Evolutionary conservation across 1,140 invertebrate species (phyloP), one percentile per base, ranked within the genome.

Genomic region (Caenorhabditis remanei): DNA sequence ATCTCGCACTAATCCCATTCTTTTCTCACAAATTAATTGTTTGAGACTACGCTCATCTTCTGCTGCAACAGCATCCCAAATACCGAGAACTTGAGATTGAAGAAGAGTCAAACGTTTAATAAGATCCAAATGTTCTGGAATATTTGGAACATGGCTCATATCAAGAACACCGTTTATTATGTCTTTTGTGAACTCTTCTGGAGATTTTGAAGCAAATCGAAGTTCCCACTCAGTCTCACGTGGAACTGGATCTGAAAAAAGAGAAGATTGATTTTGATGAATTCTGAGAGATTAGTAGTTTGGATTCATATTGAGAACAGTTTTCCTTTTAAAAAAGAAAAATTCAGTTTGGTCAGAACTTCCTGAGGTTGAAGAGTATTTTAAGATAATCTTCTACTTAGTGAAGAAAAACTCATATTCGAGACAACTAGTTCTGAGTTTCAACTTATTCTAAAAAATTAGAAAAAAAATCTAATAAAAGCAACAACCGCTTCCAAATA

Each of bases 1-100:
- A 82, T 97, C 96, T 89, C 95, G 94, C 2, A 96, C 96, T 58
- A 96, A 94, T 13, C 96, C 96, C 91, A 97, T 96, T 94, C 97
- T 96, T 91, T 96, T 95, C 85, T 96, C 93, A 93, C 97, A 96
- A 89, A 98, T 93, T 5, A 96, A 95, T 83, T 95, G 95, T 93
- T 97, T 96, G 55, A 98, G 93, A 89, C 96, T 96, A 90, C 95
- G 93, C 87, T 97, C 93, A 91, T 95, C 96, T 19, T 97, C 97
- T 91, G 96, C 95, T 91, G 95, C 94, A 14, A 96, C 95, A 16
- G 96, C 96, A 89, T 95, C 92, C 91, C 98, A 96, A 43, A 98
- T 96, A 86, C 95, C 95, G 87, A 95, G 94, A 86, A 97, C 97
- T 94, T 97, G 96, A 89, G 95, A 95, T 96, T 97, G 91, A 88